A percentile compares a stretch with the other conserved stretches of the same genome.
These are phyloP conservation scores for Pterois miles DNA, from an alignment of 2,797 vertebrate genomes.

Conservation along the genomic window DNA sequence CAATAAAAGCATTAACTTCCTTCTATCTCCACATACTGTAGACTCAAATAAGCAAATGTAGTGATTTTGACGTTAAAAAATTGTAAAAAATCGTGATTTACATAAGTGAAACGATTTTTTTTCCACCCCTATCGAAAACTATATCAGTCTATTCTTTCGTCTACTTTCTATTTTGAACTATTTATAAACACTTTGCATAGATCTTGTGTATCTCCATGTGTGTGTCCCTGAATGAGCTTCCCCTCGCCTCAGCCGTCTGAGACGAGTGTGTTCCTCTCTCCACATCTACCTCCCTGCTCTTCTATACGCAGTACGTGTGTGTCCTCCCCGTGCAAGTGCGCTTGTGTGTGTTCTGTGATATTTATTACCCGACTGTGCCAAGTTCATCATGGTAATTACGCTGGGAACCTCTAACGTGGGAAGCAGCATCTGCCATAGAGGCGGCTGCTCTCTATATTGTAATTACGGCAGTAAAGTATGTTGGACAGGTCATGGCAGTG, in stretches of 20 bases:
- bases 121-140: not conserved
- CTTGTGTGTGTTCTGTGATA: slow-evolving; percentile 40
- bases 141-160: not conserved
- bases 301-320: not conserved
- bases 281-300: not conserved
- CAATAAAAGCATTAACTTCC: no score
- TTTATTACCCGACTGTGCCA: slow-evolving; percentile 66
- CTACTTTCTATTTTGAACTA: not conserved
- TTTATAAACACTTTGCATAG: not conserved
- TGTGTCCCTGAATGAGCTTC: not conserved
- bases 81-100: not conserved
- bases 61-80: not conserved
- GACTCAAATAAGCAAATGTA: no score
- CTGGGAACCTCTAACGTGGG: slow-evolving; percentile 61
- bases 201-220: not conserved
- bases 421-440: slow-evolving; percentile 60
- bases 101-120: accelerated
- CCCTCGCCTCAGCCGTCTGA: slow-evolving; percentile 12
- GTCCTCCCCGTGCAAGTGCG: slow-evolving; percentile 7
- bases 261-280: not conserved
- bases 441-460: slow-evolving; percentile 54
- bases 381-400: slow-evolving; percentile 79
- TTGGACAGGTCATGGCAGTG: slow-evolving; percentile 37
- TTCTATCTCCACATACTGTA: no score
- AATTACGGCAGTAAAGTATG: slow-evolving; percentile 71